Evolutionary conservation across 2,113 vertebrate species (phyloP), one percentile per base, ranked within the genome.

Genomic region (Alosa alosa): DNA sequence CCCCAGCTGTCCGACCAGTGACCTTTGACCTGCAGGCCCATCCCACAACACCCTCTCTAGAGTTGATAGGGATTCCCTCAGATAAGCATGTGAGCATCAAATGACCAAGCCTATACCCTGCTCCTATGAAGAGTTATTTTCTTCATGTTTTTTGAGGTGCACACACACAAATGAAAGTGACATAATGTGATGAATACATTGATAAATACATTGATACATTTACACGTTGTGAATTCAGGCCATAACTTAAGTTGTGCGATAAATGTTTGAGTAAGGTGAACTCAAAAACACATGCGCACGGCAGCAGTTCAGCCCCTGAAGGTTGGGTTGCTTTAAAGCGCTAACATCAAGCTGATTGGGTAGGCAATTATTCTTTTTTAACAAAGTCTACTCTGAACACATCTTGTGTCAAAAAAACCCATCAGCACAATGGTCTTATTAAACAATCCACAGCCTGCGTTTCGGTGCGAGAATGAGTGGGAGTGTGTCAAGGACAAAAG

Each of bases 351-450:
- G 36, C 72, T 78, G 72, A 78, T 78, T 4, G 72, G 36, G 72
- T 4, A 39, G 72, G 72, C 72, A 78, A 78, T 78, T 78, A 78
- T 78, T 36, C 72, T 78, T 78, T 78, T 39, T 78, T 78, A 78
- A 78, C 25, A 78, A 39, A 78, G 72, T 31, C 36, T 39, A 39
- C 64, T 68, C 64, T 68, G 64, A 68, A 68, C 25, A 68, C 72
- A 39, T 78, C 72, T 41, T 41, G 72, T 78, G 72, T 78, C 72
- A 78, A 78, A 78, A 36, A 44, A 44, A 44, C 41, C 68, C 72
- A 75, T 75, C 72, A 41, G 72, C 72, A 78, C 41, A 78, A 78
- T 78, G 25, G 72, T 78, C 31, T 78, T 78, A 78, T 78, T 78
- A 78, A 78, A 78, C 72, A 78, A 39, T 78, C 72, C 72, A 39